A percentile compares a stretch with the other conserved stretches of the same genome.
Evolutionary conservation across 37 sponge, comb jelly and placozoan genomes (phyloP).

Genomic region (Sycon ciliatum): DNA sequence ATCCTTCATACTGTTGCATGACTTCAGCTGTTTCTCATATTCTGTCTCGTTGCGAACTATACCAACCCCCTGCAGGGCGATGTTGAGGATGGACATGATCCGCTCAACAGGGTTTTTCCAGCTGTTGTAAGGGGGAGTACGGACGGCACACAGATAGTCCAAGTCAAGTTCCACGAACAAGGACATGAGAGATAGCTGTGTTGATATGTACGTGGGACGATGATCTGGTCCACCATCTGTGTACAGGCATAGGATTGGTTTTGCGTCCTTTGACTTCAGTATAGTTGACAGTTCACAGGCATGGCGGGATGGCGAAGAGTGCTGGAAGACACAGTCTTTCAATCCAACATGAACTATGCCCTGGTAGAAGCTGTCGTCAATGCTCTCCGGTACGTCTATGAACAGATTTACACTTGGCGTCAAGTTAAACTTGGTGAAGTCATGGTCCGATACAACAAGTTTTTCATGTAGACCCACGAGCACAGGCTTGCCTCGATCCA

Average conservation of each 20-base stretch:
- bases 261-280: background rate
- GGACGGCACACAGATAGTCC: slow-evolving; percentile 22
- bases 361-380: slow-evolving; percentile 23
- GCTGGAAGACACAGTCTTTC: too few species aligned
- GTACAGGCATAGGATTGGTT: slow-evolving; percentile 9
- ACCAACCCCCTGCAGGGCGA: slow-evolving; percentile 34
- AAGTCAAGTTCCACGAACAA: slow-evolving; percentile 14
- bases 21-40: slow-evolving; percentile 31
- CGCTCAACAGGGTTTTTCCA: slow-evolving; percentile 30
- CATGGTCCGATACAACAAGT: too few species aligned
- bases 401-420: too few species aligned
- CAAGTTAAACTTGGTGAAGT: too few species aligned
- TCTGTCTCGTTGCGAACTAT: slow-evolving; percentile 22
- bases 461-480: too few species aligned
- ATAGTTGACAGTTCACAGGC: background rate
- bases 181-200: slow-evolving; percentile 14
- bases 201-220: slow-evolving; percentile 10
- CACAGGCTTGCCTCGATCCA: too few species aligned
- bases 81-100: slow-evolving; percentile 27
- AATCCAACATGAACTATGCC: slow-evolving; percentile 21
- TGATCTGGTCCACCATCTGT: too few species aligned
- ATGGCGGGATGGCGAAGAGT: slow-evolving; percentile 22
- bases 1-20: slow-evolving; percentile 33
- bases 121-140: slow-evolving; percentile 29
- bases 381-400: slow-evolving; percentile 13